phyloP scores from a whole-genome alignment of 2,888 invertebrate species.

The Acleris literana region DNA sequence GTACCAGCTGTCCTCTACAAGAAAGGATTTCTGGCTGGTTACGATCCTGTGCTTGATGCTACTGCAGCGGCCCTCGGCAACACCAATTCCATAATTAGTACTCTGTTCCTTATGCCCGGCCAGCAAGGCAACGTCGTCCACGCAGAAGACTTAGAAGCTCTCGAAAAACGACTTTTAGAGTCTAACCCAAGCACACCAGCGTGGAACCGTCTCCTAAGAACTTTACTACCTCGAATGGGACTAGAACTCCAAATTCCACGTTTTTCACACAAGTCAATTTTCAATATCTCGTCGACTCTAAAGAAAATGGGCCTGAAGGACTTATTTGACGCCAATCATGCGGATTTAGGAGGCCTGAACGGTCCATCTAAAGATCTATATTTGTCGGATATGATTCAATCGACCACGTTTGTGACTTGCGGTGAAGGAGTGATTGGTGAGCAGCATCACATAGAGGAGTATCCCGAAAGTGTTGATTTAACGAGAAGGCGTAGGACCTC shows the following conservation, averaged over 20 bases:
- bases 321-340: conserved; percentile 88
- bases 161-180: conserved; percentile 88
- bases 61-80: conserved; percentile 91
- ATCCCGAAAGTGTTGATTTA: conserved; percentile 86
- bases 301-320: conserved; percentile 92
- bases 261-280: conserved; percentile 91
- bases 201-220: conserved; percentile 89
- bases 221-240: conserved; percentile 89
- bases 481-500: conserved; percentile 66
- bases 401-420: conserved; percentile 92
- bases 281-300: conserved; percentile 91
- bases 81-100: conserved; percentile 88
- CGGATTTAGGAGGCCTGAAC: conserved; percentile 92
- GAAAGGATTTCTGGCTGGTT: conserved; percentile 91
- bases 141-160: conserved; percentile 89
- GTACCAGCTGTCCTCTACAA: conserved; percentile 92
- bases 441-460: conserved; percentile 91
- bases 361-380: conserved; percentile 91
- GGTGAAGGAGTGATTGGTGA: conserved; percentile 89
- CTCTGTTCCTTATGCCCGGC: conserved; percentile 92
- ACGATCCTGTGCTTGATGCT: conserved; percentile 92
- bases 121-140: conserved; percentile 92
- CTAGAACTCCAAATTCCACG: conserved; percentile 93
- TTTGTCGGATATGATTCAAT: conserved; percentile 92
- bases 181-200: conserved; percentile 86